Percentiles rank a stretch among this genome's conserved stretches.
phyloP scores from a whole-genome alignment of 2,888 invertebrate genomes.

The Catotricha subobsoleta region DNA sequence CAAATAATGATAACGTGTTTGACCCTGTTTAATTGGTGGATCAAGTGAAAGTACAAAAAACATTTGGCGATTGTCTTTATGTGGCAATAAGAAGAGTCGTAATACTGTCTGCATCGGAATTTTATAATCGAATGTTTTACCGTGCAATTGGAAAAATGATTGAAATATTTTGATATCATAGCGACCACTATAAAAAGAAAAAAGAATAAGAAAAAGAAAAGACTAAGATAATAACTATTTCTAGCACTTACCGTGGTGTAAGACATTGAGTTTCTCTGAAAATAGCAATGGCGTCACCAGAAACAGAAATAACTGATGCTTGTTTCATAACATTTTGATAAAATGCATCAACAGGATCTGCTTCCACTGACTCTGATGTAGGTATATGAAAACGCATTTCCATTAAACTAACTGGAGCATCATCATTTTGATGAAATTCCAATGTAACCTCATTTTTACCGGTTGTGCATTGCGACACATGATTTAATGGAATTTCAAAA shows the following conservation, averaged over 20 bases:
- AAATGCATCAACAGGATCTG: constrained; percentile 93
- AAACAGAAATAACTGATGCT: constrained; percentile 93
- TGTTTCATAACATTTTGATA: constrained; percentile 92
- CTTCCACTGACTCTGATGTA: constrained; percentile 67
- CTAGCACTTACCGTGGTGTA: constrained; percentile 66
- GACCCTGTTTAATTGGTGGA: constrained; percentile 98
- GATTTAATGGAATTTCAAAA: constrained; percentile 89
- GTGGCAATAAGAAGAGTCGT: constrained; percentile 83
- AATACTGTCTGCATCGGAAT: constrained; percentile 95
- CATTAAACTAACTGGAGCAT: constrained; percentile 88
- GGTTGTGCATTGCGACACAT: constrained; percentile 90
- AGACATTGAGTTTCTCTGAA: constrained; percentile 95
- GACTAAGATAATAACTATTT: too few species aligned
- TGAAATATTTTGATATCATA: constrained; percentile 87
- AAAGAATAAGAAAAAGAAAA: neutral
- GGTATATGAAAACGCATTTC: constrained; percentile 98
- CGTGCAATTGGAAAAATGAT: constrained; percentile 79
- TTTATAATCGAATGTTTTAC: constrained; percentile 99
- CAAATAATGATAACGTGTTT: constrained; percentile 93
- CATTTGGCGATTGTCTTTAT: constrained; percentile 95
- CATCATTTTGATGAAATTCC: constrained; percentile 98
- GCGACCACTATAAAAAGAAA: constrained; percentile 31
- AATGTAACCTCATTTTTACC: constrained; percentile 97
- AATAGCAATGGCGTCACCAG: constrained; percentile 93
- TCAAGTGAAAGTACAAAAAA: constrained; percentile 96